Conservation (phyloP, 2,888 invertebrate genomes). For the Rotaria socialis region DNA sequence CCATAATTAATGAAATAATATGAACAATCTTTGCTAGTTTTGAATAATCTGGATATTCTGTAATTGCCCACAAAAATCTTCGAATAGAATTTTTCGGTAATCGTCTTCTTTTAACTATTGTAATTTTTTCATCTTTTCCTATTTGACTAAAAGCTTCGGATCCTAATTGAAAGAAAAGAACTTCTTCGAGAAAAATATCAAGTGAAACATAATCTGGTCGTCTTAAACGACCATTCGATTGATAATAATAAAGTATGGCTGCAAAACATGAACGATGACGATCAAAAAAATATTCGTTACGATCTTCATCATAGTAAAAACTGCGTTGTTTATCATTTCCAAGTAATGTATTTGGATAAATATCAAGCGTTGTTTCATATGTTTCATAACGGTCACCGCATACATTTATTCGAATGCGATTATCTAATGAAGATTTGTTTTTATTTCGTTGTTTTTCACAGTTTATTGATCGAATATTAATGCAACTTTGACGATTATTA, state of each 20-base stretch:
- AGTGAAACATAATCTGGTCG: conserved; percentile 61
- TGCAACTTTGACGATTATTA: not conserved
- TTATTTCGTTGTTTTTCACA: not conserved
- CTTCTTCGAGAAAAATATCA: conserved; percentile 60
- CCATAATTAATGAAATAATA: not conserved
- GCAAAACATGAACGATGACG: conserved; percentile 57
- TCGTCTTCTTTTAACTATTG: conserved; percentile 51
- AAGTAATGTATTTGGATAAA: conserved; percentile 55
- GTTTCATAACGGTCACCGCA: conserved; percentile 57
- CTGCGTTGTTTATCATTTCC: conserved; percentile 53
- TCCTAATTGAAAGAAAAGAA: conserved; percentile 60
- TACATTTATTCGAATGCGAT: conserved; percentile 50
- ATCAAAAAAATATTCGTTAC: conserved; percentile 57
- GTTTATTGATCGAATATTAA: not conserved
- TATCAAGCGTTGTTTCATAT: conserved; percentile 54
- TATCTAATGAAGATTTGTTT: not conserved
- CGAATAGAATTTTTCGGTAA: conserved; percentile 52
- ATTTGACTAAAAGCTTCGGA: conserved; percentile 49
- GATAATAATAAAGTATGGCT: conserved; percentile 57
- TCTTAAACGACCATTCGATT: conserved; percentile 60
- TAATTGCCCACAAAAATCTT: conserved; percentile 57
- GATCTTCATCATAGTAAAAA: conserved; percentile 53
- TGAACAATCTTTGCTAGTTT: conserved; percentile 50
- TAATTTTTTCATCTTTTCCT: conserved; percentile 54
- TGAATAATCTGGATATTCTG: conserved; percentile 61